Percentiles rank a stretch among this genome's conserved stretches.
These are phyloP conservation scores for Ophioninae sp. DNA, from an alignment of 2,888 invertebrate genomes.

Conservation along the genomic window DNA sequence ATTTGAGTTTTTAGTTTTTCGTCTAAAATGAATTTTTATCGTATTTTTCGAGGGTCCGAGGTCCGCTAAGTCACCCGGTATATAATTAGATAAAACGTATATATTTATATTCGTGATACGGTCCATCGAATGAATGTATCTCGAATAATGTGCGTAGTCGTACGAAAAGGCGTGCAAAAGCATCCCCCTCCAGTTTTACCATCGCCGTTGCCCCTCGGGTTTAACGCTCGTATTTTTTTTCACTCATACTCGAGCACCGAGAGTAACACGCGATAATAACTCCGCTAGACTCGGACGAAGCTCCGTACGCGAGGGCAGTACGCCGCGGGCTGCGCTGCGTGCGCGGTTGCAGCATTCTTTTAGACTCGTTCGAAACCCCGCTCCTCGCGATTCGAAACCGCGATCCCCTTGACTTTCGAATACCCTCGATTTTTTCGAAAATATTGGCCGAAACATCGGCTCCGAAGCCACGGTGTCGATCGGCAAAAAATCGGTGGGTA, in stretches of 20 bases:
- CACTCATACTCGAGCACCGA: neutral
- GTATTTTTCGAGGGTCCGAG: too few species aligned
- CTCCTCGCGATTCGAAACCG: neutral
- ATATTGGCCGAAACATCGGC: too few species aligned
- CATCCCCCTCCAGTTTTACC: conserved; percentile 38
- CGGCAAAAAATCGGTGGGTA: too few species aligned
- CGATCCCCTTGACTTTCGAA: neutral
- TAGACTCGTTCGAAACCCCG: conserved; percentile 15
- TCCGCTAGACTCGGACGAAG: neutral
- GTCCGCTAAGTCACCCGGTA: neutral
- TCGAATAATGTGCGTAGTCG: conserved; percentile 54
- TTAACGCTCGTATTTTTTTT: conserved; percentile 34
- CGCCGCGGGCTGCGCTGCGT: conserved; percentile 45
- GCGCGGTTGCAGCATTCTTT: conserved; percentile 21
- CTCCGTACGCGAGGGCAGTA: conserved; percentile 31
- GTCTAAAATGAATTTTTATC: too few species aligned
- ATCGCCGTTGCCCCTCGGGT: conserved; percentile 6
- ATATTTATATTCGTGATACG: conserved; percentile 21
- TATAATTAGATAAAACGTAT: neutral
- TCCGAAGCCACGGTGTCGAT: too few species aligned
- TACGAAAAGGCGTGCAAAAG: conserved; percentile 55
- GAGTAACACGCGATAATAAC: conserved; percentile 25
- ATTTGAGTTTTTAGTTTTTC: too few species aligned
- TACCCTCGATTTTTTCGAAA: too few species aligned
- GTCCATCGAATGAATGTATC: conserved; percentile 57